Evolutionary conservation across 2,113 vertebrate genomes (phyloP).

Genomic region (Cottus gobio): DNA sequence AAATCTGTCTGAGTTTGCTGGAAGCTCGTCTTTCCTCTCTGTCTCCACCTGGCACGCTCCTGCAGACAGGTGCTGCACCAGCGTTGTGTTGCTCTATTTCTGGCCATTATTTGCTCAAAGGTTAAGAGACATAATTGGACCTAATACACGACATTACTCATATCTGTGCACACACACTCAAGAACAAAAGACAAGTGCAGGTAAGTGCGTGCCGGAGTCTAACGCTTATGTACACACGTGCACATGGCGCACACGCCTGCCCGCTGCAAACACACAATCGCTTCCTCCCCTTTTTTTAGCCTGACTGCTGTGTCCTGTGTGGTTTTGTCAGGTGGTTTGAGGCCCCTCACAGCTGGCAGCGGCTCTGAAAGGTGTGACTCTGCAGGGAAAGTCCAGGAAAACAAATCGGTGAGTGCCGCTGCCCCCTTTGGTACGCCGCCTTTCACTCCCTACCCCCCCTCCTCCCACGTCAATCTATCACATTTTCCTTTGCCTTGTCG

Average conservation of each 20-base stretch:
- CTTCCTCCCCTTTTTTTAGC: conserved; percentile 50
- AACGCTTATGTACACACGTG: conserved; percentile 50
- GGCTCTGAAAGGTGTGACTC: conserved; percentile 87
- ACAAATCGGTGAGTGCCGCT: conserved; percentile 85
- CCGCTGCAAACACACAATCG: conserved; percentile 45
- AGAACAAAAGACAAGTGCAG: conserved; percentile 63
- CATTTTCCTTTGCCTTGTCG: conserved; percentile 40
- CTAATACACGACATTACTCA: conserved; percentile 75
- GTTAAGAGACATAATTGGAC: conserved; percentile 79
- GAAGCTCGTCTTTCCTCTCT: conserved; percentile 49
- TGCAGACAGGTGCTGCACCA: conserved; percentile 80
- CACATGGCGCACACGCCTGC: conserved; percentile 10
- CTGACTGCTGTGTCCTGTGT: conserved; percentile 71
- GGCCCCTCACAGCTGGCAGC: conserved; percentile 88
- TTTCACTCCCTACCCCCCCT: conserved; percentile 48
- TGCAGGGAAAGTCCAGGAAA: conserved; percentile 85
- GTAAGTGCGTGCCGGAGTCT: conserved; percentile 46
- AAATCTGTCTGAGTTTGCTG: conserved; percentile 49
- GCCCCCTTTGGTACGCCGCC: conserved; percentile 35
- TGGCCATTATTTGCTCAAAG: conserved; percentile 82
- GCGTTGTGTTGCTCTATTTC: conserved; percentile 74
- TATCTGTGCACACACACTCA: conserved; percentile 68
- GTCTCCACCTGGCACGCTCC: conserved; percentile 80
- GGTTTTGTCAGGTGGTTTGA: conserved; percentile 86
- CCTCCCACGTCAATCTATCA: conserved; percentile 57